Evolutionary conservation across 2,113 vertebrate species (phyloP), one percentile per base, ranked within the genome.

Genomic region (Emydocephalus ijimae): DNA sequence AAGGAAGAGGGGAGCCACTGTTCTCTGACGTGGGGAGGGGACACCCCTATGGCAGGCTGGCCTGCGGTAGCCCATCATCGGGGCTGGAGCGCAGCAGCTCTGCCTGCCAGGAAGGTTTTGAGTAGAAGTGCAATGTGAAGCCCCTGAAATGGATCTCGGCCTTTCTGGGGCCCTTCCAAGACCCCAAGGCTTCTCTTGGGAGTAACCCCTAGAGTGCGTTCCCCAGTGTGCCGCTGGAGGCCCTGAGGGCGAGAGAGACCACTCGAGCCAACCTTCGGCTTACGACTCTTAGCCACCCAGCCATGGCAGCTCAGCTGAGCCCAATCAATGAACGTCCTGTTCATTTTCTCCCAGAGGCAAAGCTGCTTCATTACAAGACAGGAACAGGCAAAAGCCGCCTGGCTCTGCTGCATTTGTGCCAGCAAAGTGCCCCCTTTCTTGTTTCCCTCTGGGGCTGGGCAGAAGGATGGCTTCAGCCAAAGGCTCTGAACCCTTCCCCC

Each of bases 1-100:
- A 94, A 90, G 94, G 91, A 94, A 94, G 93, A 92, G 57, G 56
- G 11, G 95, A 93, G 94, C 91, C 0, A 85, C 92, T 8, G 91
- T 93, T 86, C 94, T 91, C 56, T 20, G 1, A 90, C 1, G 0
- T 69, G 50, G 74, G 12, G 85, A 93, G 89, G 45, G 34, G n/a
- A 6, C 15, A 34, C 4, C 87, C 52, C 92, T 88, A 0, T 0
- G 50, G 26, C 69, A 34, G 55, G 52, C 64, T 3, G 39, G 85
- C 52, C 45, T 21, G 39, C 20, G 34, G n/a, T 29, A 39, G 9
- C 12, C 39, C 34, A 55, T 2, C 3, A 55, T 2, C 3, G 12
- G 39, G 48, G 18, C 3, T n/a, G 50, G 50, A 39, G 5, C 1
- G 4, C 29, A 74, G n/a, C n/a, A 74, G n/a, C n/a, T 34, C 64